A percentile compares a stretch with the other conserved stretches of the same genome.
Evolutionary conservation across 2,113 vertebrate genomes (phyloP).

Genomic region (Columbina picui): DNA sequence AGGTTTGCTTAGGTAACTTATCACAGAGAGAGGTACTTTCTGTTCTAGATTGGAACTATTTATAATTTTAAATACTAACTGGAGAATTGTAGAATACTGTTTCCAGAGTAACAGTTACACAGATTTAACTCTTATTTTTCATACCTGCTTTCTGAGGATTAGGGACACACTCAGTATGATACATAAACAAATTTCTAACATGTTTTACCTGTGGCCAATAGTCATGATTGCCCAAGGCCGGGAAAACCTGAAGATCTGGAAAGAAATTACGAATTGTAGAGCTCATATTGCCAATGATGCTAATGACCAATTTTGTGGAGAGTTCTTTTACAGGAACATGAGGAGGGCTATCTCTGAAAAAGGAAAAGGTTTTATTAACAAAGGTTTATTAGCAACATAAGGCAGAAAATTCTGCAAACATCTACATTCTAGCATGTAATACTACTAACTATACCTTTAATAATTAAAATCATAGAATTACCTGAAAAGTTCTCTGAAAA

Average conservation of each 20-base stretch:
- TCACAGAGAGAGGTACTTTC: not conserved
- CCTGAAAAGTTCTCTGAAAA: not conserved
- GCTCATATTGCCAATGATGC: constrained; percentile 90
- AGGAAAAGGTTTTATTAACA: not conserved
- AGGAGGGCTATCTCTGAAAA: constrained; percentile 91
- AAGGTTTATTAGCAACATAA: not conserved
- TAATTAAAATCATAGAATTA: not conserved
- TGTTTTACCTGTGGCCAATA: constrained; percentile 95
- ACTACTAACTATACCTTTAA: not conserved
- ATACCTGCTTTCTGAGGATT: not conserved
- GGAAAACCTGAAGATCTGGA: constrained; percentile 88
- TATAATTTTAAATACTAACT: not conserved
- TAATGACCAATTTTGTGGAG: constrained; percentile 88
- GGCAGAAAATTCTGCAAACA: not conserved
- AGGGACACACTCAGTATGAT: not conserved
- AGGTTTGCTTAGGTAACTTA: not conserved
- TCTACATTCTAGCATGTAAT: not conserved
- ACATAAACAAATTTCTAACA: not conserved
- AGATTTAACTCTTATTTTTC: not conserved
- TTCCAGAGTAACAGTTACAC: not conserved
- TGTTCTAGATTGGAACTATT: not conserved
- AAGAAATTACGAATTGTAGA: constrained; percentile 82
- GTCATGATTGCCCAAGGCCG: constrained; percentile 95
- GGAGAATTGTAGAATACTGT: not conserved
- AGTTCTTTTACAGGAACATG: constrained; percentile 87